phyloP scores from a whole-genome alignment of 2,888 invertebrate species.

The Andrena dorsata region DNA sequence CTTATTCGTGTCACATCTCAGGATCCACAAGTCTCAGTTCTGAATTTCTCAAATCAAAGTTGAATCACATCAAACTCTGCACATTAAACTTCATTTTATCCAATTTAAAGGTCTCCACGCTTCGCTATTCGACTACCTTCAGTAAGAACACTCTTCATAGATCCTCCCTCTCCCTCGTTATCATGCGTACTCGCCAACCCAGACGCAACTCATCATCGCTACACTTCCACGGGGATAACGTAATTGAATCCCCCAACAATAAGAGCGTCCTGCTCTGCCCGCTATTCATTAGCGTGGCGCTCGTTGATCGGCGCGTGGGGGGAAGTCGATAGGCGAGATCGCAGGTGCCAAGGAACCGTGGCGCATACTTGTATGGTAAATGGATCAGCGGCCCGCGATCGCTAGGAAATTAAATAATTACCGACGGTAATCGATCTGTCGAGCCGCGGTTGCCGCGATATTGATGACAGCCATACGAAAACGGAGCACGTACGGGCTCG shows the following conservation, averaged over 20 bases:
- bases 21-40: too few relatives aligned
- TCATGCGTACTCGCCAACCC: background rate
- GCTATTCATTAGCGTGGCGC: constrained; percentile 54
- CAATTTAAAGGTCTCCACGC: background rate
- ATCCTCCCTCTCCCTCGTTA: constrained; percentile 7
- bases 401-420: constrained; percentile 61
- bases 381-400: constrained; percentile 33
- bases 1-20: too few relatives aligned
- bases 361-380: constrained; percentile 25
- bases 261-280: constrained; percentile 34
- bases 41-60: too few relatives aligned
- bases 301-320: constrained; percentile 41
- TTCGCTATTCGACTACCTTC: background rate
- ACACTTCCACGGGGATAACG: constrained; percentile 49
- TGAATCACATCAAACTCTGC: too few relatives aligned
- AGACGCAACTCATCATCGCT: constrained; percentile 37
- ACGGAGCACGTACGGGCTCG: constrained; percentile 19
- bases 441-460: constrained; percentile 39
- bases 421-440: constrained; percentile 59
- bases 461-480: constrained; percentile 52
- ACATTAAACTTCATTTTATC: too few relatives aligned
- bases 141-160: background rate
- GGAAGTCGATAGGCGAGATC: constrained; percentile 40
- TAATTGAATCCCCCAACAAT: constrained; percentile 35
- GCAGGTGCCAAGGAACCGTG: constrained; percentile 34